Base-by-base conservation (phyloP, 2,888 invertebrate genomes). In the Venustoraphidia nigricollis region DNA sequence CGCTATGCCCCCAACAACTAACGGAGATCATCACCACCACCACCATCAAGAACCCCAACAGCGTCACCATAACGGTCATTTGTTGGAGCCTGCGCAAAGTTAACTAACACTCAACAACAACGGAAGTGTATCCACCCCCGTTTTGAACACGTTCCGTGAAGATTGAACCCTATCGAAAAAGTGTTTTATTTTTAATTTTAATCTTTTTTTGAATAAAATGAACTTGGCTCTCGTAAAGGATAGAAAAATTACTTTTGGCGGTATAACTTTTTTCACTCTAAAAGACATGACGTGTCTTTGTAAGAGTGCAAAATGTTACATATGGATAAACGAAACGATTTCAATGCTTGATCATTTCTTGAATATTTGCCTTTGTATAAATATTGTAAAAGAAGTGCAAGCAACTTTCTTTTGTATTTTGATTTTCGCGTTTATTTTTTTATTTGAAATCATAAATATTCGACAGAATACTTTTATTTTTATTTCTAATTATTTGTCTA, bases 71-170 rank as follows among this genome's bases (percentile, higher is more conserved):
- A 47, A 37, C 34, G 43, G 43, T 10, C 43, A 47, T 17, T 36
- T 47, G 36, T 17, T 47, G 11, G 38, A 47, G 2, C 42, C 47
- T 36, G 42, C 47, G 36, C 47, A 47, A 13, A 37, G 38, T n/a
- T 45, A 34, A 11, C 13, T 39, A 8, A 14, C 14, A 27, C 27
- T 27, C 27, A 27, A 27, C 6, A 27, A 39, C 10, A 39, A 14
- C 40, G 40, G 40, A 11, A 14, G 27, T 14, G 40, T 10, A 14
- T 11, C 9, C 40, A 14, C 10, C 11, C 9, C 40, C 14, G 40
- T 10, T 39, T 14, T 39, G 11, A 39, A 11, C 9, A 14, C 9
- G 40, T 14, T 9, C 4, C 10, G 14, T 14, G 40, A 10, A 39
- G 40, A 39, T 10, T 14, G 40, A 39, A 10, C 10, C 40, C 13